These are phyloP conservation scores for Cosmia pyralina DNA, from an alignment of 2,888 invertebrate species.

Conservation along the genomic window DNA sequence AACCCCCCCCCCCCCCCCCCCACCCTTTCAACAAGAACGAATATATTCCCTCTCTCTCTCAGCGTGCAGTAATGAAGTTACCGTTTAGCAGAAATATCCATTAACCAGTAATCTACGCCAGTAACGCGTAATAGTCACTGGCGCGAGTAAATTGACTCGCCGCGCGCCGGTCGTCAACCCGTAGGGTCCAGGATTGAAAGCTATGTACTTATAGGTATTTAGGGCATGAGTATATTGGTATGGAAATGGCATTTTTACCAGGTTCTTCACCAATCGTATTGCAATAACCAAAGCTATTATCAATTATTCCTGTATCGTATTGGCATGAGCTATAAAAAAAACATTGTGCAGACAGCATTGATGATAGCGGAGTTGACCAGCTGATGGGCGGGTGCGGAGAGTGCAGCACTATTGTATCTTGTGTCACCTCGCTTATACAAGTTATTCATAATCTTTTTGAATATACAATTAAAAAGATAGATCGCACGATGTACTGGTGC, in stretches of 20 bases:
- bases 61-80: slow-evolving; percentile 27
- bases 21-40: too few species aligned
- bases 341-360: neutral
- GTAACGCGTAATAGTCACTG: slow-evolving; percentile 28
- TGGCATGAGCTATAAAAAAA: too few species aligned
- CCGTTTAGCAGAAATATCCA: slow-evolving; percentile 30
- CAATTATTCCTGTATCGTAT: neutral
- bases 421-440: neutral
- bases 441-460: too few species aligned
- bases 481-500: neutral
- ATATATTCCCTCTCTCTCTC: neutral
- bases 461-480: neutral
- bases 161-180: slow-evolving; percentile 25
- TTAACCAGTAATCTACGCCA: slow-evolving; percentile 32
- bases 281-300: neutral
- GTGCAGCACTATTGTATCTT: too few species aligned
- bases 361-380: neutral
- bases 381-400: neutral
- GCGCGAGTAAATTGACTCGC: slow-evolving; percentile 22
- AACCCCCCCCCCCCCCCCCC: too few species aligned
- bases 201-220: neutral
- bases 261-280: neutral
- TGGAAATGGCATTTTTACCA: too few species aligned
- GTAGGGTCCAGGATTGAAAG: neutral
- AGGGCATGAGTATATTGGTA: neutral